Evolutionary conservation across 2,888 invertebrate species (phyloP).

Genomic region (Flexamia atlantica): DNA sequence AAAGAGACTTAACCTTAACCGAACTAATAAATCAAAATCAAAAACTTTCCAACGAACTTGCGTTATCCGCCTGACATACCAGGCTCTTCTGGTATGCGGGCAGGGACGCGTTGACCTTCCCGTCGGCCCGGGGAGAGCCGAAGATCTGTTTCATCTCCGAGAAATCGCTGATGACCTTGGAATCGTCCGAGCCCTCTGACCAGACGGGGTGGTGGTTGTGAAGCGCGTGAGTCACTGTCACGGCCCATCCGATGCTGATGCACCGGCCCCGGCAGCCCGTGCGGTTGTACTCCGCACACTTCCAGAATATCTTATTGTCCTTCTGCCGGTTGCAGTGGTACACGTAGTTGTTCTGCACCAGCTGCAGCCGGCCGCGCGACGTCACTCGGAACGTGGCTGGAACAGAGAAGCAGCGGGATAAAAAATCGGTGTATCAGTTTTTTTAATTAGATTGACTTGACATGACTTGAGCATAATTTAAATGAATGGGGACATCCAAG

Average conservation of each 20-base stretch:
- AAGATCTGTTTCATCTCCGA: slow-evolving; percentile 32
- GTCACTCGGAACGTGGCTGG: slow-evolving; percentile 52
- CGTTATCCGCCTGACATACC: neutral
- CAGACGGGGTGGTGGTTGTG: slow-evolving; percentile 58
- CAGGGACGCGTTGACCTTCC: neutral
- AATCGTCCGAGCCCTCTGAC: slow-evolving; percentile 20
- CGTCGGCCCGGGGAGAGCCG: slow-evolving; percentile 8
- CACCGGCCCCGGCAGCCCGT: slow-evolving; percentile 62
- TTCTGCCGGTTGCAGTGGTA: slow-evolving; percentile 65
- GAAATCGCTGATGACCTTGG: slow-evolving; percentile 37
- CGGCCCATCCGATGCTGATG: slow-evolving; percentile 59
- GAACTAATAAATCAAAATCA: slow-evolving; percentile 21
- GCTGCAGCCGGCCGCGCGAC: slow-evolving; percentile 64
- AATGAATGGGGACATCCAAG: too few relatives aligned
- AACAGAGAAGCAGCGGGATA: slow-evolving; percentile 17
- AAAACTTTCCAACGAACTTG: neutral
- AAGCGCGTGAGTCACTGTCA: slow-evolving; percentile 57
- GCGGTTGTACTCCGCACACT: slow-evolving; percentile 62
- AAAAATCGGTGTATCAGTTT: too few relatives aligned
- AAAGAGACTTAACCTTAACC: neutral
- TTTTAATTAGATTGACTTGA: too few relatives aligned
- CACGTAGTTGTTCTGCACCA: slow-evolving; percentile 65
- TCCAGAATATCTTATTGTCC: slow-evolving; percentile 64
- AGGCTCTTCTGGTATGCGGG: slow-evolving; percentile 30
- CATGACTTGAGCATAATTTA: too few relatives aligned